Base-by-base conservation (phyloP, 2,797 vertebrate species). In the Rousettus madagascariensis region DNA sequence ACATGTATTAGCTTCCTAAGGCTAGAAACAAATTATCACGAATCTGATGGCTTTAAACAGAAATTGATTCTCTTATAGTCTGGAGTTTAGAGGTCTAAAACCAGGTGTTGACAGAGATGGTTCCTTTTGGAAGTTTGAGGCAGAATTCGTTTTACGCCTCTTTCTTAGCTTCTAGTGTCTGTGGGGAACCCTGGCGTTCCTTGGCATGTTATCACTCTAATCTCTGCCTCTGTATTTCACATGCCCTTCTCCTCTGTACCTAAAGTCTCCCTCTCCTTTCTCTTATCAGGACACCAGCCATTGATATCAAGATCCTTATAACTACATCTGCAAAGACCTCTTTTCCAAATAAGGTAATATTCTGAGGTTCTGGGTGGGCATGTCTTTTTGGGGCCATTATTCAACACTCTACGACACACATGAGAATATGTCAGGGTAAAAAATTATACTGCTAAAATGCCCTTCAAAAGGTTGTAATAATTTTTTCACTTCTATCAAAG, bases 401-500 rank as follows among this genome's bases (percentile, higher is more conserved):
- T 84, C 24, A 71, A 85, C 28, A 28, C n/a, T 74, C 22, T 55
- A 82, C 0, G 57, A 61, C 43, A 77, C 2, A 66, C 24, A 84
- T 10, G 3, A 90, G 86, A 92, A 28, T 49, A 28, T 19, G 7
- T 51, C 43, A 86, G 36, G 43, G 9, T 46, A 63, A 86, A 79
- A 86, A 90, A 22, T 20, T 46, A 33, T 46, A 85, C 41, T 36
- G 5, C 26, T 78, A 78, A 92, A 92, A 78, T 66, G 7, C 6
- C 30, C 24, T 68, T 68, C 36, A 66, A 95, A 72, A 92, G 8
- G 28, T 41, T 63, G 10, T 65, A 90, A 66, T 43, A 72, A 92
- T 95, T 75, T 86, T 92, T 86, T 92, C n/a, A 90, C 2, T 78
- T 88, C 8, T 6, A 91, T 15, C 51, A 83, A 72, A 24, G 66